phyloP scores from a whole-genome alignment of 2,113 vertebrate species.

The Nycticorax nycticorax region DNA sequence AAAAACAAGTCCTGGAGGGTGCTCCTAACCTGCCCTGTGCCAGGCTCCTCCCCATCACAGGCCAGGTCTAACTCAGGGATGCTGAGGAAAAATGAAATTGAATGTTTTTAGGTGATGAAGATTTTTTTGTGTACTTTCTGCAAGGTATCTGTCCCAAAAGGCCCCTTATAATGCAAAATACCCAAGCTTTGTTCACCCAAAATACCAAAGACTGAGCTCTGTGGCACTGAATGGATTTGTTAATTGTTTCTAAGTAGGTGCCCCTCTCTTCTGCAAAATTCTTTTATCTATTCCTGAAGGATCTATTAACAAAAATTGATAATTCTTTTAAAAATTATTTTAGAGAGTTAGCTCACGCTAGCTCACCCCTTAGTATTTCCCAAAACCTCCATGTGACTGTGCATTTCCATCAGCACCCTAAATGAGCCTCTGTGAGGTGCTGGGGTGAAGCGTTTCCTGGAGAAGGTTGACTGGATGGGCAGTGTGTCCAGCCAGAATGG shows the following conservation, averaged over 20 bases:
- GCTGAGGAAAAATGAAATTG: background rate
- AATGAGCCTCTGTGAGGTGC: background rate
- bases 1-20: background rate
- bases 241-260: background rate
- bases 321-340: background rate
- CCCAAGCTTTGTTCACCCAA: background rate
- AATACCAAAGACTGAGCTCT: background rate
- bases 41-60: background rate
- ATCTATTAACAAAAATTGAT: background rate
- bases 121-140: background rate
- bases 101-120: background rate
- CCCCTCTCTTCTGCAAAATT: background rate
- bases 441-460: background rate
- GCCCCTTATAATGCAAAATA: background rate
- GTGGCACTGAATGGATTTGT: background rate
- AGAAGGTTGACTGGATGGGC: background rate
- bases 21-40: background rate
- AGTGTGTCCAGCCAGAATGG: background rate
- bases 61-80: background rate
- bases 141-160: background rate
- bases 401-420: background rate
- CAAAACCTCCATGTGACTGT: background rate
- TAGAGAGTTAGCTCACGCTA: background rate
- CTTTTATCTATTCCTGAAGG: background rate
- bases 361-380: background rate